Evolutionary conservation across 2,888 invertebrate genomes (phyloP).

Genomic region (Tyria jacobaeae): DNA sequence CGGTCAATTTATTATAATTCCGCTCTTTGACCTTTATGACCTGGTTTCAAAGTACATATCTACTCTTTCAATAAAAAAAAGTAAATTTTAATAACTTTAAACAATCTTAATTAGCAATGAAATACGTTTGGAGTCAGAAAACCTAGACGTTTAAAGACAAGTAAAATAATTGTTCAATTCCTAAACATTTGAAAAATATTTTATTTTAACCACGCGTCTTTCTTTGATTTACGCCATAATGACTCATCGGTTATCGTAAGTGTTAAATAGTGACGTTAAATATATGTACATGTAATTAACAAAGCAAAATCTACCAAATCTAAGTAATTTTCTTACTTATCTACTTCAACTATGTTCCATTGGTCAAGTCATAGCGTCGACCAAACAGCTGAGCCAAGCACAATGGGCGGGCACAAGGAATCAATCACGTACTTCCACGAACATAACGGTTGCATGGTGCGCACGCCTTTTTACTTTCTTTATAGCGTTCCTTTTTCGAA

Average conservation of each 20-base stretch:
- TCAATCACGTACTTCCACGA: constrained; percentile 76
- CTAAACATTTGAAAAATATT: no score
- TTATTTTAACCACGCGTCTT: no score
- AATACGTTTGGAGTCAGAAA: no score
- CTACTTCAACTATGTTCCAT: constrained; percentile 9
- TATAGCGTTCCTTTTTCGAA: constrained; percentile 70
- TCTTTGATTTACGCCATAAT: no score
- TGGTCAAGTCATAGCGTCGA: constrained; percentile 21
- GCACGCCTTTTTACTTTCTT: constrained; percentile 67
- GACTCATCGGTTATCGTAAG: no score
- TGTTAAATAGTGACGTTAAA: no score
- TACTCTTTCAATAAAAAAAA: no score
- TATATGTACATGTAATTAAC: background rate
- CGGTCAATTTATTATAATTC: background rate
- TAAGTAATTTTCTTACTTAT: constrained; percentile 4
- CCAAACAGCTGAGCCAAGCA: constrained; percentile 58
- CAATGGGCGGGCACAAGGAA: constrained; percentile 63
- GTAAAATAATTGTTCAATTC: no score
- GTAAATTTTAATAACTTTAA: no score
- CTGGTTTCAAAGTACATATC: no score
- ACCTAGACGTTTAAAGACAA: no score
- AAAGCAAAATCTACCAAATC: background rate
- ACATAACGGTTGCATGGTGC: constrained; percentile 59
- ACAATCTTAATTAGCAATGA: no score
- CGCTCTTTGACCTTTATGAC: background rate